Evolutionary conservation across 2,797 vertebrate species (phyloP).

Genomic region (Scarus forsteni): DNA sequence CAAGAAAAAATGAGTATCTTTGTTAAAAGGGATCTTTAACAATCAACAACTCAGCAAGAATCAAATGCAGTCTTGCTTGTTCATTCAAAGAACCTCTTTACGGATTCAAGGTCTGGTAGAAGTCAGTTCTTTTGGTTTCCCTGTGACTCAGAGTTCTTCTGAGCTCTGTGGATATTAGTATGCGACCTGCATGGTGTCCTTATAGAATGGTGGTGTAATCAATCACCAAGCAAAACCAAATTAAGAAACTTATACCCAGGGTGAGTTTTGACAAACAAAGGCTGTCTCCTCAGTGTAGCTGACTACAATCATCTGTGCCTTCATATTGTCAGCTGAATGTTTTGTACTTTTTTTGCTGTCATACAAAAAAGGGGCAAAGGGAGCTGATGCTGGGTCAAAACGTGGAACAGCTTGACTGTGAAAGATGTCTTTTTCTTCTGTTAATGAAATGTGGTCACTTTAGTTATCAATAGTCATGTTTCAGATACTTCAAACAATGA

Average conservation of each 20-base stretch:
- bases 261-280: neutral
- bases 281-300: neutral
- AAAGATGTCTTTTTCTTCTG: too few species aligned
- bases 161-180: constrained; percentile 3
- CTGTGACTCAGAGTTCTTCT: constrained; percentile 10
- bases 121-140: neutral
- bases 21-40: constrained; percentile 14
- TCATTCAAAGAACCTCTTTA: neutral
- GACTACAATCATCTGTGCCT: neutral
- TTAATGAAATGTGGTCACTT: too few species aligned
- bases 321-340: neutral
- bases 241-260: constrained; percentile 2
- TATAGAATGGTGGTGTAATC: neutral
- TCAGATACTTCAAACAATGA: too few species aligned
- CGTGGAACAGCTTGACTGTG: neutral
- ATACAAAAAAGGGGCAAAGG: neutral
- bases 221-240: constrained; percentile 14
- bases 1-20: constrained; percentile 1
- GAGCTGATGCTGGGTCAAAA: neutral
- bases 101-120: constrained; percentile 17
- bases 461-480: too few species aligned
- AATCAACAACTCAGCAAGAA: neutral
- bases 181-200: neutral
- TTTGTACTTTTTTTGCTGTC: neutral
- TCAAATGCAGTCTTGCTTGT: neutral